phyloP scores from a whole-genome alignment of 1,140 invertebrate genomes.

The Halyomorpha halys region DNA sequence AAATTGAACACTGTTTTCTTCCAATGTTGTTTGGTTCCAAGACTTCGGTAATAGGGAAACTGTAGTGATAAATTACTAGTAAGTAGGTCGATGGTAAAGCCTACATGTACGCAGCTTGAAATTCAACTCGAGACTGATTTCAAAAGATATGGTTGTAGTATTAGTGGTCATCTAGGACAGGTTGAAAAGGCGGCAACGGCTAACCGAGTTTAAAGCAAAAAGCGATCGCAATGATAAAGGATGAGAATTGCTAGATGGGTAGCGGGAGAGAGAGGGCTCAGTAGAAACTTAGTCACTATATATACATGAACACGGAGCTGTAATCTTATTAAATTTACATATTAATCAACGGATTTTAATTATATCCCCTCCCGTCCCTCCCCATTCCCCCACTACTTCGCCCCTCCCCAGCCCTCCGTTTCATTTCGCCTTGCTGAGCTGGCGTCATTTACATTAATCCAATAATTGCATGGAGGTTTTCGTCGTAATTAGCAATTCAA shows the following conservation, averaged over 20 bases:
- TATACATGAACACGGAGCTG: conserved; percentile 43
- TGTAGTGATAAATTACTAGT: too few species aligned
- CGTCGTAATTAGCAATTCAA: conserved; percentile 77
- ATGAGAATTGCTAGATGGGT: conserved; percentile 13
- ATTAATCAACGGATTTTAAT: conserved; percentile 96
- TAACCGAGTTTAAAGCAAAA: too few species aligned
- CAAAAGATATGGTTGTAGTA: too few species aligned
- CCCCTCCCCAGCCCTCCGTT: conserved; percentile 33
- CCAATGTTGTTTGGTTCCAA: too few species aligned
- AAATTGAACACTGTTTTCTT: too few species aligned
- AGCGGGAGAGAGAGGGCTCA: conserved; percentile 19
- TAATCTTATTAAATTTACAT: conserved; percentile 97
- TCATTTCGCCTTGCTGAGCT: conserved; percentile 30
- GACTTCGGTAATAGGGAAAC: too few species aligned
- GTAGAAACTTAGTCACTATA: conserved; percentile 30
- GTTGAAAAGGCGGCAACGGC: too few species aligned
- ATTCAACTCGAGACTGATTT: too few species aligned
- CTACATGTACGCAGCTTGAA: too few species aligned
- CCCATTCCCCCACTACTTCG: conserved; percentile 15
- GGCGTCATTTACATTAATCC: conserved; percentile 87
- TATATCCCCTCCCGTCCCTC: conserved; percentile 51
- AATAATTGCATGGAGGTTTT: conserved; percentile 84
- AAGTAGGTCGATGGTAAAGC: too few species aligned
- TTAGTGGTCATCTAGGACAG: too few species aligned
- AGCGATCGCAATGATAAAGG: conserved; percentile 9